Evolutionary conservation across 2,113 vertebrate species (phyloP).

Genomic region (Hoplias malabaricus): DNA sequence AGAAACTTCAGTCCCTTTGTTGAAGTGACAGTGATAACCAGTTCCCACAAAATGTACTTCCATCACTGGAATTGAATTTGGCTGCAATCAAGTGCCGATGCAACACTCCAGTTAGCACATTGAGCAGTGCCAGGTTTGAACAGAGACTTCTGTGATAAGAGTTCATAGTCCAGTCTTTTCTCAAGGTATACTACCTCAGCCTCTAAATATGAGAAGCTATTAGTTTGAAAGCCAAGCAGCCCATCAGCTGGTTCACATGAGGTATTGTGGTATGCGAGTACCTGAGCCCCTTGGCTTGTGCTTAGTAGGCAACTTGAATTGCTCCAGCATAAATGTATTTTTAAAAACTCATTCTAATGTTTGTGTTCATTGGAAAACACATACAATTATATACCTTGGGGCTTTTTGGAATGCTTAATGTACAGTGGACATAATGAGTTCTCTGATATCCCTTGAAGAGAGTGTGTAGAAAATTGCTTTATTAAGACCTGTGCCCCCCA

Average conservation of each 20-base stretch:
- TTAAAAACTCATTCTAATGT: conserved; percentile 7
- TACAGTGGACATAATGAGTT: not conserved
- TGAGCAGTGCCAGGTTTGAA: conserved; percentile 17
- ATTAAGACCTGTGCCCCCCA: too few relatives aligned
- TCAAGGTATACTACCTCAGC: conserved; percentile 20
- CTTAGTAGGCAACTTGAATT: not conserved
- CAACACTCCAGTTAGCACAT: not conserved
- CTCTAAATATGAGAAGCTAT: conserved; percentile 29
- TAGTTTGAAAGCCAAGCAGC: conserved; percentile 32
- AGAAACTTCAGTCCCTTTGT: not conserved
- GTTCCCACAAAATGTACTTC: not conserved
- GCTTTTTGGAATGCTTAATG: not conserved
- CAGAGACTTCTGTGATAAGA: conserved; percentile 22
- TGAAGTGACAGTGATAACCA: not conserved
- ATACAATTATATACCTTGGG: not conserved
- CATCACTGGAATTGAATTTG: not conserved
- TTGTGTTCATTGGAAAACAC: not conserved
- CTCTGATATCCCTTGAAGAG: too few relatives aligned
- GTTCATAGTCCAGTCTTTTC: conserved; percentile 25
- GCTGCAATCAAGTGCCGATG: not conserved
- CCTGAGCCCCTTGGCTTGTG: conserved; percentile 32
- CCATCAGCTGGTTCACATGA: conserved; percentile 30
- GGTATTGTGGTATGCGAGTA: not conserved
- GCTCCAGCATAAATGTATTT: conserved; percentile 10
- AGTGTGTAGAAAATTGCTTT: too few relatives aligned